Evolutionary conservation across 2,113 vertebrate genomes (phyloP), one percentile per base, ranked within the genome.

Genomic region (Excalfactoria chinensis): DNA sequence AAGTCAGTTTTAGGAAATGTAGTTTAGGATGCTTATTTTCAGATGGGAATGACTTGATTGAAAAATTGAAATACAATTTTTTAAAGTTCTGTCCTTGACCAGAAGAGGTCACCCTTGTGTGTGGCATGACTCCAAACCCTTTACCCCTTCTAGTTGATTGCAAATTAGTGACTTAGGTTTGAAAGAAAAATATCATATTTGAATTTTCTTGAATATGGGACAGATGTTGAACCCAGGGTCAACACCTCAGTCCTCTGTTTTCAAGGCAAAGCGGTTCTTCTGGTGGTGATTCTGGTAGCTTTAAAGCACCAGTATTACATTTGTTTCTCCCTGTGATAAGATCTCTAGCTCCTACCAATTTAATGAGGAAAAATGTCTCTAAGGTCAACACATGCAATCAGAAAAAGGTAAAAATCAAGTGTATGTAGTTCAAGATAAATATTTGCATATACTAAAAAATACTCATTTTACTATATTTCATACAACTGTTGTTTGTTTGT

Each of bases 41-140:
- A 70, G 56, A 46, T 3, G 7, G 4, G 6, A 59, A 25, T 25
- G 11, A 30, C 41, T 43, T 86, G 6, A 32, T 11, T 28, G 23
- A 32, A 28, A 5, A 67, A n/a, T 13, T 37, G 13, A 16, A 3
- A 1, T 56, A 68, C 20, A 66, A 8, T 10, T 12, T 49, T 49
- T 5, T 35, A 30, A 58, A 83, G 35, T 92, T 81, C 87, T 91
- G 44, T 92, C 44, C 86, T 95, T 20, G 23, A n/a, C 91, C 93
- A 94, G 91, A 72, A 95, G 95, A 94, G 94, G 94, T 95, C 96
- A 85, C 55, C 64, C 51, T 93, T 93, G 93, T 68, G 81, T 28
- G 40, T 13, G 63, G 84, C 86, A 89, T 3, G 17, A 67, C 8
- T 21, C 48, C 1, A 44, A 89, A 0, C 6, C 16, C 12, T 53